Percentiles rank a stretch among this genome's conserved stretches.
phyloP scores from a whole-genome alignment of 2,113 vertebrate species.

The Danionella cerebrum region DNA sequence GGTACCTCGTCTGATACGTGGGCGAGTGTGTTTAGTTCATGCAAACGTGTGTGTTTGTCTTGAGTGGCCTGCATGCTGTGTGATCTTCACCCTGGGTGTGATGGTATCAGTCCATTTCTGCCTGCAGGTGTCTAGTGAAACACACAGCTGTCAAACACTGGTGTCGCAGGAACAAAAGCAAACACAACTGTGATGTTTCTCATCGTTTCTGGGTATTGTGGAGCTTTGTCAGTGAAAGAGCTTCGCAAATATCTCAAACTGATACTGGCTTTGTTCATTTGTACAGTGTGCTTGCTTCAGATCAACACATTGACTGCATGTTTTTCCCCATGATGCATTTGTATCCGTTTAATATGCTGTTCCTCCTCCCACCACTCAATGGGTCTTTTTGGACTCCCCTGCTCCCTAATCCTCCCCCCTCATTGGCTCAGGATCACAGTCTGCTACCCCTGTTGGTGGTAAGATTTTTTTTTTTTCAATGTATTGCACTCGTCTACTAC shows the following conservation, averaged over 20 bases:
- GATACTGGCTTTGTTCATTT: slow-evolving; percentile 20
- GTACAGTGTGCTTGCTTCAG: background rate
- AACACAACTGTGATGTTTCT: slow-evolving; percentile 16
- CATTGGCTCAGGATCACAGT: slow-evolving; percentile 96
- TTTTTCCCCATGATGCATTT: slow-evolving; percentile 40
- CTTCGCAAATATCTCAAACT: slow-evolving; percentile 35
- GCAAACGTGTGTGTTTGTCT: slow-evolving; percentile 39
- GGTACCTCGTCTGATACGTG: slow-evolving; percentile 71
- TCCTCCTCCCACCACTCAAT: slow-evolving; percentile 81
- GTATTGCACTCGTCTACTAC: slow-evolving; percentile 59
- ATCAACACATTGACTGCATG: slow-evolving; percentile 29
- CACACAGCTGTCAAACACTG: slow-evolving; percentile 8
- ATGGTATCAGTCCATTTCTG: slow-evolving; percentile 41
- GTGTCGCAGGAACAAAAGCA: background rate
- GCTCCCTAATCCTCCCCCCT: slow-evolving; percentile 72
- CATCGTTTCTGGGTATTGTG: slow-evolving; percentile 17
- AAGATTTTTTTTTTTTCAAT: slow-evolving; percentile 82
- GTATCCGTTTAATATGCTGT: slow-evolving; percentile 77
- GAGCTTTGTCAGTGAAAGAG: slow-evolving; percentile 42
- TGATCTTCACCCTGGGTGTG: slow-evolving; percentile 41
- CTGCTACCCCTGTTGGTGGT: slow-evolving; percentile 94
- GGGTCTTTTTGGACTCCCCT: slow-evolving; percentile 67
- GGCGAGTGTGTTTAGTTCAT: slow-evolving; percentile 38
- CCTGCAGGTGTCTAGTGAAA: slow-evolving; percentile 30
- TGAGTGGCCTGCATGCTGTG: slow-evolving; percentile 38